These are phyloP conservation scores for Halcyon badia DNA, from an alignment of 2,797 vertebrate genomes.

Conservation along the genomic window DNA sequence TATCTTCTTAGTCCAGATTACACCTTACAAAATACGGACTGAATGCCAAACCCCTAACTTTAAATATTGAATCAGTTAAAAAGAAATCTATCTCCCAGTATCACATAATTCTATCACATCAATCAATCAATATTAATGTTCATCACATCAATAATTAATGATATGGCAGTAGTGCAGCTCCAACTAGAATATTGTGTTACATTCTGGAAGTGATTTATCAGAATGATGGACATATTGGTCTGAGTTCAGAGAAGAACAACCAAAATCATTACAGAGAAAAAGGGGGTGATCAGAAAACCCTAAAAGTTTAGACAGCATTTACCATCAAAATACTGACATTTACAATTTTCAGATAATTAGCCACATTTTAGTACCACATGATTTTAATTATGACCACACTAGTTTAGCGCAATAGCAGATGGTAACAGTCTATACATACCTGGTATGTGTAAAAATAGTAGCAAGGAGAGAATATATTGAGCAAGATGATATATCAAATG, in stretches of 20 bases:
- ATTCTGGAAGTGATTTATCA: constrained; percentile 1
- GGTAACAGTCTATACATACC: background rate
- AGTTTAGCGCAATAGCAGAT: background rate
- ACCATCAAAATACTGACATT: background rate
- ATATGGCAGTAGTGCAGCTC: background rate
- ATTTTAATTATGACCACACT: background rate
- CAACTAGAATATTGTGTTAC: background rate
- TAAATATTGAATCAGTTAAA: background rate
- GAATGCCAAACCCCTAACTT: background rate
- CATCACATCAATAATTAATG: background rate
- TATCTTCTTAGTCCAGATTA: background rate
- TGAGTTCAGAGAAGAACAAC: background rate
- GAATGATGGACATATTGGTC: background rate
- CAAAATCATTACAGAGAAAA: background rate
- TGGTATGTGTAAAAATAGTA: background rate
- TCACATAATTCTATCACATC: background rate
- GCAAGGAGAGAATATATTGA: background rate
- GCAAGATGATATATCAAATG: background rate
- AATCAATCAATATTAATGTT: background rate
- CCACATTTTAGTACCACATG: background rate
- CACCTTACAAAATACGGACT: background rate
- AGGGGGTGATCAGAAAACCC: background rate
- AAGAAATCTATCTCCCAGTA: background rate
- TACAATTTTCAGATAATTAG: background rate
- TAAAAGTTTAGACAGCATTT: background rate